Evolutionary conservation across 2,113 vertebrate genomes (phyloP), one percentile per base, ranked within the genome.

Genomic region (Mesitornis unicolor): DNA sequence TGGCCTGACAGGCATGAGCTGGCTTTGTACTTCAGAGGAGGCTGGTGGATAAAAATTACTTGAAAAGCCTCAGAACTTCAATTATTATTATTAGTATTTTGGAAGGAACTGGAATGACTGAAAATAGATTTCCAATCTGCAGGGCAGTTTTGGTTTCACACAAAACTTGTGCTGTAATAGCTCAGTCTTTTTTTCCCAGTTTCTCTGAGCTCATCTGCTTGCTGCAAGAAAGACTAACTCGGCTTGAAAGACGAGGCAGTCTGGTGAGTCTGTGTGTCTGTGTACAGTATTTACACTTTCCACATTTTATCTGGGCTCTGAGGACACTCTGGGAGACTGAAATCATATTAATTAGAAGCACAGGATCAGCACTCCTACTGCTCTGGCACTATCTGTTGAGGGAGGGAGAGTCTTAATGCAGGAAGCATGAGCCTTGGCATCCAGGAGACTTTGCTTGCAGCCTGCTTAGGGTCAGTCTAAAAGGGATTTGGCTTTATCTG

Each of bases 71-170:
- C 77, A 93, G 90, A 91, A 95, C 73, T 95, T 93, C 87, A 93
- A 91, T 95, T 95, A 95, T 93, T 93, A 95, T 80, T 96, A 95
- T 3, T 95, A 94, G 93, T 92, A 92, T 96, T 97, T 96, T 94
- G 93, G 91, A 95, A 87, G 81, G 88, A 89, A 57, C 82, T 94
- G 61, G 79, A 90, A 95, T 83, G 54, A 87, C 93, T 84, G 92
- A 88, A 97, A 97, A 97, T 91, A 94, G 83, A 94, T 85, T 96
- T 97, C 86, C 86, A 92, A 95, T 95, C 88, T 96, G 93, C 88
- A 87, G 61, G 90, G 94, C 84, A 91, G 82, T 95, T 97, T 91
- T 94, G 68, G 88, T 92, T 96, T 96, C 79, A 71, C 64, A 81
- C 73, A 90, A 93, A 97, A 93, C 76, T 93, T 81, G 63, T 74